Base-by-base conservation (phyloP, 2,797 vertebrate genomes). In the Potorous gilbertii region DNA sequence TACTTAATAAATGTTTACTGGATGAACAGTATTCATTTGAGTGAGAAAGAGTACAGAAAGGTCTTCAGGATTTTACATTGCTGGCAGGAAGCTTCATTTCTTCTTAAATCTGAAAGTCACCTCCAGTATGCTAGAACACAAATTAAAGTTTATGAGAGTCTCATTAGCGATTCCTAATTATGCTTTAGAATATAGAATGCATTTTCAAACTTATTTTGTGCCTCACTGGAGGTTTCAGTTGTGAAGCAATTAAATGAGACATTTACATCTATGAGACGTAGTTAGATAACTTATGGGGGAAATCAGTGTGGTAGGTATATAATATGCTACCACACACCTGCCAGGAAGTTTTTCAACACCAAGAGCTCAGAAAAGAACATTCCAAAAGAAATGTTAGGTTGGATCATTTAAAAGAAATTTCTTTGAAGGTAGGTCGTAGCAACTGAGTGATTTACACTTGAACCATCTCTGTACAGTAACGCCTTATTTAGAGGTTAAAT, bases 171-270 rank as follows among this genome's bases (percentile, higher is more conserved):
- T 54, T 92, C 54, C n/a, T 93, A 95, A 93, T 95, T 94, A 40
- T 96, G 93, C n/a, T 55, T 56, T 54, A 40, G 93, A 89, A 97
- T 55, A 56, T 92, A 8, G 89, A 96, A 56, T 87, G 87, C 18
- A 94, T 87, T 96, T 97, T 97, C 96, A 55, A 92, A 95, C 29
- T 97, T 97, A 95, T 92, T 96, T 91, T 95, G 0, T 94, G 57
- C 91, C 55, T 97, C 95, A 91, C 29, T 96, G 95, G 94, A 97
- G 81, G 91, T 94, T 97, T 96, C 52, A 0, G 29, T 91, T 87
- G 56, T 46, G 96, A 97, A 97, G 94, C 94, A 92, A 90, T 62
- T 18, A 97, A 96, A 54, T 3, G 92, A 66, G 81, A 94, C 55
- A 92, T 50, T 87, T 87, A 87, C 21, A 87, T 87, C 74, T 87